Evolutionary conservation across 2,888 invertebrate species (phyloP).

Genomic region (Pogonocherus hispidulus): DNA sequence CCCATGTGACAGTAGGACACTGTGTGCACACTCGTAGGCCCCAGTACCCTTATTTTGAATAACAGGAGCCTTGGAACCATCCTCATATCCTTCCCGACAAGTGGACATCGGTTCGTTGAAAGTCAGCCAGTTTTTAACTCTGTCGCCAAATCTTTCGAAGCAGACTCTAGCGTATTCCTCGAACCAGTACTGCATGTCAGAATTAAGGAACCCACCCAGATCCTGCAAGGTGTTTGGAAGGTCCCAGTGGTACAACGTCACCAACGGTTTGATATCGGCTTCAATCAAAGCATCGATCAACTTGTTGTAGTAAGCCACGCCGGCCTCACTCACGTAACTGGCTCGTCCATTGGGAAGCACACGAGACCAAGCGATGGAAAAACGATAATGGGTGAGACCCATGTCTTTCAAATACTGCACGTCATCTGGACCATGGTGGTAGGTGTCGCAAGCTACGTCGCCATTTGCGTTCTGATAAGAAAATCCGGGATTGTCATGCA

Average conservation of each 20-base stretch:
- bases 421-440: conserved; percentile 76
- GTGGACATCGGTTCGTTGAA: conserved; percentile 69
- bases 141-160: conserved; percentile 55
- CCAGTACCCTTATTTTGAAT: conserved; percentile 70
- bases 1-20: conserved; percentile 76
- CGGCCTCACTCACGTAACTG: conserved; percentile 76
- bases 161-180: conserved; percentile 60
- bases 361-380: conserved; percentile 82
- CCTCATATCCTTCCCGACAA: conserved; percentile 60
- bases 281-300: conserved; percentile 74
- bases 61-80: conserved; percentile 68
- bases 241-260: too few relatives aligned
- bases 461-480: conserved; percentile 65
- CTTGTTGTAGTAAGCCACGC: conserved; percentile 81
- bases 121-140: conserved; percentile 70
- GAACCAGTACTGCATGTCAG: too few relatives aligned
- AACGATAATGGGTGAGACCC: conserved; percentile 77
- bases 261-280: too few relatives aligned
- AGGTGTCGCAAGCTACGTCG: conserved; percentile 78
- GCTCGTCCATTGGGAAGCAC: conserved; percentile 78
- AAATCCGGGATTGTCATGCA: conserved; percentile 59
- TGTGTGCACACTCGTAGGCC: conserved; percentile 75
- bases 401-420: conserved; percentile 74
- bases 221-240: too few relatives aligned
- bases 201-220: too few relatives aligned